Percentiles rank a stretch among this genome's conserved stretches.
Evolutionary conservation across 92 coral and sea anemone species (phyloP).

Genomic region (Zoanthus gigantus): DNA sequence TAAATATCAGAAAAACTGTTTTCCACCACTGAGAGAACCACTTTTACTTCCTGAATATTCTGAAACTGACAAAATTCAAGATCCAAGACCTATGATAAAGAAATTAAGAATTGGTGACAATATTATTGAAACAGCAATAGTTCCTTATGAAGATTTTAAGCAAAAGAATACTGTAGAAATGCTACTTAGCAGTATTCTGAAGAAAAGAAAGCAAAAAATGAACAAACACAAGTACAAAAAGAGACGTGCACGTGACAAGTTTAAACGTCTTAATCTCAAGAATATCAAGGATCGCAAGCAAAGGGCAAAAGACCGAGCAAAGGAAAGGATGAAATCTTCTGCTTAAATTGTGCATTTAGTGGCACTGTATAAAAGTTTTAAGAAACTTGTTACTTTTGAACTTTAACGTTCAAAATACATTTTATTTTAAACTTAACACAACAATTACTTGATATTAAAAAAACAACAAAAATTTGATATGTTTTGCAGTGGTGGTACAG

Average conservation of each 20-base stretch:
- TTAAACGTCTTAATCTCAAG: constrained; percentile 85
- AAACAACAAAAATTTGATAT: too few relatives aligned
- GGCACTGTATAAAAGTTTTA: not conserved
- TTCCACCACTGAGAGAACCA: not conserved
- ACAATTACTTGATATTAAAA: too few relatives aligned
- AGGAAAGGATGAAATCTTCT: constrained; percentile 51
- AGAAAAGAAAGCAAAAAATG: constrained; percentile 91
- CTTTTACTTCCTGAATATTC: not conserved
- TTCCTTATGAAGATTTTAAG: constrained; percentile 15
- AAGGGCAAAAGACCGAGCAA: constrained; percentile 75
- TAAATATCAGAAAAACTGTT: not conserved
- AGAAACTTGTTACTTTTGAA: not conserved
- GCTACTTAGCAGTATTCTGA: constrained; percentile 75
- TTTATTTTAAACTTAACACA: too few relatives aligned
- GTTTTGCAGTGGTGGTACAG: too few relatives aligned
- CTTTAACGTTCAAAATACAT: too few relatives aligned
- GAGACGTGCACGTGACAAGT: constrained; percentile 86
- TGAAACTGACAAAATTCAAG: constrained; percentile 7
- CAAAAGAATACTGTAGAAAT: not conserved
- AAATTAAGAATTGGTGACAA: constrained; percentile 15
- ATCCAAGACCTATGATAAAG: not conserved
- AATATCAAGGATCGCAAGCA: constrained; percentile 81
- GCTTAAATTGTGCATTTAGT: not conserved
- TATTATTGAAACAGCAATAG: not conserved
- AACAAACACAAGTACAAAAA: constrained; percentile 95